Percentiles rank a stretch among this genome's conserved stretches.
These are phyloP conservation scores for Xanthorhoe designata DNA, from an alignment of 2,888 invertebrate genomes.

Conservation along the genomic window DNA sequence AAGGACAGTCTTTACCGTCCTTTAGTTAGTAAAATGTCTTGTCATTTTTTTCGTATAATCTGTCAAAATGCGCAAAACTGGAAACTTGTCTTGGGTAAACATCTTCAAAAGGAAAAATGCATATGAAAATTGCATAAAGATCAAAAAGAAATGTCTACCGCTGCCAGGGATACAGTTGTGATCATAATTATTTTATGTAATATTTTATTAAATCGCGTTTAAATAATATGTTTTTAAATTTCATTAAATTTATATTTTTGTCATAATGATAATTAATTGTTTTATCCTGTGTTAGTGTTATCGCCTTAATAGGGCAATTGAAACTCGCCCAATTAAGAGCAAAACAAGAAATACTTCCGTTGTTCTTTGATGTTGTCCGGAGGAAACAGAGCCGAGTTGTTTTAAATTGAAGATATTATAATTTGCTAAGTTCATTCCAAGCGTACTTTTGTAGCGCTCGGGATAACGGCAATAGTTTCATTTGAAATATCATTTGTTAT, in stretches of 20 bases:
- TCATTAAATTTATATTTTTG: too few species aligned
- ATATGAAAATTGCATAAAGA: too few species aligned
- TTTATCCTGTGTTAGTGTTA: background rate
- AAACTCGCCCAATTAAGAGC: conserved; percentile 55
- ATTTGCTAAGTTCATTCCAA: background rate
- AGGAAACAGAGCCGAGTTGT: conserved; percentile 3
- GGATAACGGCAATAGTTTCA: background rate
- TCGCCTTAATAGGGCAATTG: conserved; percentile 34
- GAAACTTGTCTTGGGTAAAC: too few species aligned
- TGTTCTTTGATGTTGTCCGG: conserved; percentile 4
- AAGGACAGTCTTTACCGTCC: background rate
- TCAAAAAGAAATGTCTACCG: too few species aligned
- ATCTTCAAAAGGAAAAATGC: too few species aligned
- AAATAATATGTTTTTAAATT: too few species aligned
- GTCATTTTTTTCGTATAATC: too few species aligned
- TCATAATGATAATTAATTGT: background rate
- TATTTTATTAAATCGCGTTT: too few species aligned
- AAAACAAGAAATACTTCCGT: conserved; percentile 34
- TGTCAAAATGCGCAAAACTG: too few species aligned
- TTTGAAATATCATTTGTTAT: background rate
- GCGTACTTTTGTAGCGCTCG: background rate
- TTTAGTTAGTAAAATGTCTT: background rate
- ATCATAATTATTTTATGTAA: too few species aligned
- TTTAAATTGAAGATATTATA: background rate
- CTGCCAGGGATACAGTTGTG: too few species aligned